phyloP scores from a whole-genome alignment of 2,797 vertebrate genomes.

The Trachops cirrhosus region DNA sequence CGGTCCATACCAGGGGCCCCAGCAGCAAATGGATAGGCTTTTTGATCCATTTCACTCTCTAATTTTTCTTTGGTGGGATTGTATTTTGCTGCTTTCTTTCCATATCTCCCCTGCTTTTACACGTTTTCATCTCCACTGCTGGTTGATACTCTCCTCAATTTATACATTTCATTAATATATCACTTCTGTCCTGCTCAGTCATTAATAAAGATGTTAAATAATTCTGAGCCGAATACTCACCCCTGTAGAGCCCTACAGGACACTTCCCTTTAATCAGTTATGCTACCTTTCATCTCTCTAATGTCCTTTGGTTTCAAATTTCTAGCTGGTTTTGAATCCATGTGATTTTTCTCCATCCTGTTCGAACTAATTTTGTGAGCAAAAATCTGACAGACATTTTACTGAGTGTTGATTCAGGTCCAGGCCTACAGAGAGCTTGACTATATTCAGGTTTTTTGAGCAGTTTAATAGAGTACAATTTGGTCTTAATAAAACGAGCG shows the following conservation, averaged over 20 bases:
- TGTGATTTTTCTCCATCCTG: constrained; percentile 62
- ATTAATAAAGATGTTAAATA: constrained; percentile 76
- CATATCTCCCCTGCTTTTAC: background rate
- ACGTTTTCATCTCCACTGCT: background rate
- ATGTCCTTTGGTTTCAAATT: constrained; percentile 65
- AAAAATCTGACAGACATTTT: constrained; percentile 61
- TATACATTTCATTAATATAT: constrained; percentile 48
- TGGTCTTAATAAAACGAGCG: constrained; percentile 57
- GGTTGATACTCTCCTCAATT: background rate
- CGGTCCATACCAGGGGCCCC: background rate
- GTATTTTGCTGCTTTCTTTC: constrained; percentile 11
- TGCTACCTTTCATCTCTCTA: constrained; percentile 69
- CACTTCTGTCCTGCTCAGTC: constrained; percentile 25
- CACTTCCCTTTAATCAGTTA: constrained; percentile 71
- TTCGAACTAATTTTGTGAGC: constrained; percentile 72
- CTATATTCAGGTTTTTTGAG: constrained; percentile 44
- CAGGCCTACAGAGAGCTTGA: constrained; percentile 51
- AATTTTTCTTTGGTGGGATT: background rate
- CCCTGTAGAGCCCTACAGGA: constrained; percentile 60
- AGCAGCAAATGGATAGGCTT: background rate
- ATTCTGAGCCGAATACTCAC: constrained; percentile 63
- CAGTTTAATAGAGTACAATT: constrained; percentile 60
- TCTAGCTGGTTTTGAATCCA: constrained; percentile 70
- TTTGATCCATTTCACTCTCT: background rate
- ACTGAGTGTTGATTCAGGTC: constrained; percentile 62